These are phyloP conservation scores for Leucophenga montana DNA, from an alignment of 2,888 invertebrate genomes.

Conservation along the genomic window DNA sequence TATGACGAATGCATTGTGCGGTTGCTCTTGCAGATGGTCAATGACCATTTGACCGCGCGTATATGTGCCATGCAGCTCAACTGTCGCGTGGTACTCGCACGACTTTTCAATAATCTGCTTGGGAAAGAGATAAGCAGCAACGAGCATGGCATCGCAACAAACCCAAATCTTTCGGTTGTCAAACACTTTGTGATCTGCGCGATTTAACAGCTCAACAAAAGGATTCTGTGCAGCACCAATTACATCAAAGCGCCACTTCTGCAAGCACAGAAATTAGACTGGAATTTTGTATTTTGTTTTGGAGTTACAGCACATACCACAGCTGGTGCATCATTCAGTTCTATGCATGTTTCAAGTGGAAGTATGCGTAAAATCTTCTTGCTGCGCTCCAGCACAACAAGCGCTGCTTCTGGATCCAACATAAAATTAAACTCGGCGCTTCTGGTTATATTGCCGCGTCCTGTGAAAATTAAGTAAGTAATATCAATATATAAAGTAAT, in stretches of 20 bases:
- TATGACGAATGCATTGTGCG: constrained; percentile 47
- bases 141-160: constrained; percentile 75
- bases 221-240: constrained; percentile 57
- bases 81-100: constrained; percentile 72
- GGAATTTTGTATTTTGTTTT: too few relatives aligned
- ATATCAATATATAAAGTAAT: too few relatives aligned
- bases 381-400: constrained; percentile 76
- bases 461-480: constrained; percentile 61
- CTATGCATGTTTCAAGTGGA: constrained; percentile 80
- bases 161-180: constrained; percentile 51
- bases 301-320: constrained; percentile 46
- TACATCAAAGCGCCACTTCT: constrained; percentile 75
- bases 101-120: constrained; percentile 62
- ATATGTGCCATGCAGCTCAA: constrained; percentile 76
- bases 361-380: constrained; percentile 76
- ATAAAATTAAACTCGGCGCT: constrained; percentile 85
- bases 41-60: constrained; percentile 78
- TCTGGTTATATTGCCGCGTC: constrained; percentile 76
- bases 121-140: constrained; percentile 73
- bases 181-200: constrained; percentile 70
- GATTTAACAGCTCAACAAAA: constrained; percentile 73
- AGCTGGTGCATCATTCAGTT: constrained; percentile 55
- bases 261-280: too few relatives aligned
- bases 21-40: constrained; percentile 71
- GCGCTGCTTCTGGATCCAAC: constrained; percentile 83